Base-by-base conservation (phyloP, 2,113 vertebrate genomes). In the Puntigrus tetrazona region DNA sequence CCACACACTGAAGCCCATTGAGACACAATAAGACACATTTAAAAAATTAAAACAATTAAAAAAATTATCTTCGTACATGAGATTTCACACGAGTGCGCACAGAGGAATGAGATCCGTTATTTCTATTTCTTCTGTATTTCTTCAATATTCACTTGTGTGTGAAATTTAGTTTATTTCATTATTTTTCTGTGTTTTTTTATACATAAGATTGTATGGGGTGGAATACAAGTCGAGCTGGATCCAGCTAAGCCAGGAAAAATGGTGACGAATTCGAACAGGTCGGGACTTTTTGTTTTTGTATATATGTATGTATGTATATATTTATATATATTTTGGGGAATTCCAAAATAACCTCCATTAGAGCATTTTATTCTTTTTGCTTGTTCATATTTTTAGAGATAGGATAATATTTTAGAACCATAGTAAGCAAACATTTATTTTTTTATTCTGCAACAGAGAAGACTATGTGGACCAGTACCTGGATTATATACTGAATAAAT, bases 401-500 rank as follows among this genome's bases (percentile, higher is more conserved):
- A 29, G 0, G 25, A 63, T 29, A 36, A 22, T 36, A 69, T 22
- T 36, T 8, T 0, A 69, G 1, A 69, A 69, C 4, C 13, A 16
- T 31, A 27, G 0, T 4, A 36, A 20, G 29, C 16, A 4, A 29
- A 59, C n/a, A 25, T n/a, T 25, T n/a, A 22, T 20, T 55, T 55
- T 7, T 9, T 55, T 82, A 18, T 72, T 82, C 1, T 78, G 29
- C 31, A 0, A 85, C 63, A 97, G 96, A 89, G 89, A 88, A 75
- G 86, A 93, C 22, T 97, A 94, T 85, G 92, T 97, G 20, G 90
- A 84, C 1, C 92, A 92, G 78, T 96, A 78, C 38, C 63, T 96
- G 70, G 87, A 95, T 89, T 93, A 96, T 1, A 88, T 89, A 79
- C 94, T 97, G 84, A 95, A 95, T 89, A 90, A 88, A 74, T 97